These are phyloP conservation scores for Priocnemis perturbator DNA, from an alignment of 2,888 invertebrate genomes.

Conservation along the genomic window DNA sequence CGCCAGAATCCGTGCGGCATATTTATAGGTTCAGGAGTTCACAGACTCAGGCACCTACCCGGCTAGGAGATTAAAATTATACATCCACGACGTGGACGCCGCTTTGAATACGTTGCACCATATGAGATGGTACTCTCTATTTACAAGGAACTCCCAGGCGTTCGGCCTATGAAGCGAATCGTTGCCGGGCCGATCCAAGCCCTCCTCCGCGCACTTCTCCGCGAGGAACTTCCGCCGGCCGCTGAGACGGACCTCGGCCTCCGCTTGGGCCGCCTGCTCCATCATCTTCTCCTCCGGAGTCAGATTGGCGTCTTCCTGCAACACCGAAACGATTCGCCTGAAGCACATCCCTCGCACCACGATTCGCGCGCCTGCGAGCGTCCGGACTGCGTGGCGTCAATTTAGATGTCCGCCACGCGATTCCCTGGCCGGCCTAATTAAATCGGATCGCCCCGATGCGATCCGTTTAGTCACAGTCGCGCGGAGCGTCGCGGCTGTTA, in stretches of 20 bases:
- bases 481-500: too few relatives aligned
- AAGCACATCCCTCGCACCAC: too few relatives aligned
- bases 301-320: slow-evolving; percentile 65
- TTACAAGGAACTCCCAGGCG: slow-evolving; percentile 91
- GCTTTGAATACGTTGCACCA: slow-evolving; percentile 89
- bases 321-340: too few relatives aligned
- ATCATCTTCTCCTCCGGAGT: slow-evolving; percentile 68
- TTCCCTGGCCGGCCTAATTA: too few relatives aligned
- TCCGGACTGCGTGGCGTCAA: too few relatives aligned
- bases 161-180: slow-evolving; percentile 82
- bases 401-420: too few relatives aligned
- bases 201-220: slow-evolving; percentile 79
- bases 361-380: too few relatives aligned
- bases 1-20: too few relatives aligned
- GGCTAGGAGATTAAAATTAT: slow-evolving; percentile 91
- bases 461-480: too few relatives aligned
- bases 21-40: neutral
- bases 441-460: too few relatives aligned
- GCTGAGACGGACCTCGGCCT: slow-evolving; percentile 80
- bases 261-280: slow-evolving; percentile 77
- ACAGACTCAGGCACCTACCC: slow-evolving; percentile 76
- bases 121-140: slow-evolving; percentile 86
- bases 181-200: slow-evolving; percentile 79
- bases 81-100: slow-evolving; percentile 94
- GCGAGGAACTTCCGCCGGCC: slow-evolving; percentile 79